A percentile compares a stretch with the other conserved stretches of the same genome.
Conservation (phyloP, 2,113 vertebrate genomes). For the Polypterus senegalus region DNA sequence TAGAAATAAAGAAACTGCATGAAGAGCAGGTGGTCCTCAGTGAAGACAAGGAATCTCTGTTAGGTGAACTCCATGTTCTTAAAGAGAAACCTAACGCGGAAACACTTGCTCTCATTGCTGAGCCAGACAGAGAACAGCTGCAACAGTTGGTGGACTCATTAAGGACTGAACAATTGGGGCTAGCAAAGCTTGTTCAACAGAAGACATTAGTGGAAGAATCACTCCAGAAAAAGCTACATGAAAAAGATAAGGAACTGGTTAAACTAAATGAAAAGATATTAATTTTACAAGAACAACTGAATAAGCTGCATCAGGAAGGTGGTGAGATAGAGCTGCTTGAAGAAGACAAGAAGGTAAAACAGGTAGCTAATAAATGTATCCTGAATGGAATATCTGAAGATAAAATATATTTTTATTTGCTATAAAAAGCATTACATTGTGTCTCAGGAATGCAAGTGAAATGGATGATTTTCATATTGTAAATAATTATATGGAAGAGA, state of each 20-base stretch:
- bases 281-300: slow-evolving; percentile 36
- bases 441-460: too few relatives aligned
- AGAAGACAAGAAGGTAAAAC: slow-evolving; percentile 26
- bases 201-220: slow-evolving; percentile 20
- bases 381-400: too few relatives aligned
- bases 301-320: slow-evolving; percentile 28
- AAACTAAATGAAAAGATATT: slow-evolving; percentile 36
- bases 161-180: slow-evolving; percentile 56
- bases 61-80: slow-evolving; percentile 24
- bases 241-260: slow-evolving; percentile 28
- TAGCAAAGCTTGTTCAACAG: slow-evolving; percentile 31
- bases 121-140: slow-evolving; percentile 40
- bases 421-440: too few relatives aligned
- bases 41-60: slow-evolving; percentile 24
- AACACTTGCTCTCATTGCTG: slow-evolving; percentile 18
- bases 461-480: too few relatives aligned
- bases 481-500: too few relatives aligned
- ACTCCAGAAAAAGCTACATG: slow-evolving; percentile 19
- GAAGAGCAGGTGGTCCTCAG: slow-evolving; percentile 22
- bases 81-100: slow-evolving; percentile 35
- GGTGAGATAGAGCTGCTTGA: slow-evolving; percentile 27
- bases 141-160: slow-evolving; percentile 49
- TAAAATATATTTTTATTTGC: too few relatives aligned
- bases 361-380: slow-evolving; percentile 24
- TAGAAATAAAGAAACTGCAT: slow-evolving; percentile 27